Conservation (phyloP, 2,113 vertebrate genomes). For the Ginglymostoma cirratum region DNA sequence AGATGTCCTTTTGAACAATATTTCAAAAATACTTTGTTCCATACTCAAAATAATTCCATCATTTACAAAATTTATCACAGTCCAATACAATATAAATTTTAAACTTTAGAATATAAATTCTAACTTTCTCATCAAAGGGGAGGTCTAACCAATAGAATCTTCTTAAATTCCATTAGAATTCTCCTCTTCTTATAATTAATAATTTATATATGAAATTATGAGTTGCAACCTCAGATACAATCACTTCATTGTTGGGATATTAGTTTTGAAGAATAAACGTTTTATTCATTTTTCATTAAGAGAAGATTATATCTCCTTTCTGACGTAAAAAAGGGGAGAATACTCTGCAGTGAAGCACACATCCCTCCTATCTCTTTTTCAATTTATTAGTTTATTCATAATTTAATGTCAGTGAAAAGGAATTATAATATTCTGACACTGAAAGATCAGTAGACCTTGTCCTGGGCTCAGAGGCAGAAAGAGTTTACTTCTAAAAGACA, state of each 20-base stretch:
- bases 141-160: no score
- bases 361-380: background rate
- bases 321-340: background rate
- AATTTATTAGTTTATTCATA: background rate
- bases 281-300: background rate
- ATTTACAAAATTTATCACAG: no score
- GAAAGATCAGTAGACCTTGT: background rate
- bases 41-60: no score
- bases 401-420: background rate
- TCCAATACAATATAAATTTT: no score
- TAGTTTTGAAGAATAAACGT: background rate
- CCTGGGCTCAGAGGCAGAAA: background rate
- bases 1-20: no score
- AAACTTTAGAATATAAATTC: no score
- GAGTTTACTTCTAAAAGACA: background rate
- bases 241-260: background rate
- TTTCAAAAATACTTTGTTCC: no score
- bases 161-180: no score
- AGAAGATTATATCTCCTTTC: background rate
- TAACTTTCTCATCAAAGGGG: no score
- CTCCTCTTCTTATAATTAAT: no score
- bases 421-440: background rate
- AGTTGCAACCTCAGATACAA: background rate
- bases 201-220: background rate
- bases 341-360: background rate